phyloP scores from a whole-genome alignment of 1,140 invertebrate genomes.

The Heliconius melpomene region DNA sequence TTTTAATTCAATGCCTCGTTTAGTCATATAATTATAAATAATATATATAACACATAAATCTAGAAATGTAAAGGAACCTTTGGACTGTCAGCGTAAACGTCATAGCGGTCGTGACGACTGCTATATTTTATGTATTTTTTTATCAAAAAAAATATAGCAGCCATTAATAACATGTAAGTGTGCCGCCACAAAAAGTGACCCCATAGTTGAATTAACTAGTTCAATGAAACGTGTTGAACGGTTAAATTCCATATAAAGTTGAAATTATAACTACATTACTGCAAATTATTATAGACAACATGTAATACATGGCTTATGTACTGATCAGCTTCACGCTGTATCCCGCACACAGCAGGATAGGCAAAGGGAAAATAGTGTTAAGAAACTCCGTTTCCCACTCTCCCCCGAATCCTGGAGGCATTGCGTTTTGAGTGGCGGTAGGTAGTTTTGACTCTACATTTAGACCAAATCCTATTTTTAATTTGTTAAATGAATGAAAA shows the following conservation, averaged over 20 bases:
- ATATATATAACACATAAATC: too few relatives aligned
- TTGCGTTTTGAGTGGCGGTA: too few relatives aligned
- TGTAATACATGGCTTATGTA: too few relatives aligned
- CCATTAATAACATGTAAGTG: constrained; percentile 3
- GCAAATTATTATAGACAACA: not conserved
- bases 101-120: not conserved
- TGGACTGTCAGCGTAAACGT: not conserved
- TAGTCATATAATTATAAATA: too few relatives aligned
- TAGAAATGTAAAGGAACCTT: not conserved
- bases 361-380: too few relatives aligned
- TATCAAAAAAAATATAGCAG: not conserved
- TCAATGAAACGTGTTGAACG: not conserved
- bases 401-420: too few relatives aligned
- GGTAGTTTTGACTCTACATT: not conserved
- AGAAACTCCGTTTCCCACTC: too few relatives aligned
- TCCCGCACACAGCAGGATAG: too few relatives aligned
- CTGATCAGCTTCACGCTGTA: too few relatives aligned
- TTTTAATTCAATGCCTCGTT: too few relatives aligned
- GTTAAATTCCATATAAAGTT: constrained; percentile 9
- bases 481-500: not conserved
- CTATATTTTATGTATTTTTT: not conserved
- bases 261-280: not conserved
- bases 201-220: constrained; percentile 8
- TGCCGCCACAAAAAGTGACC: constrained; percentile 7
- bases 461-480: not conserved